Evolutionary conservation across 2,888 invertebrate genomes (phyloP), one percentile per base, ranked within the genome.

Genomic region (Caenorhabditis afra): DNA sequence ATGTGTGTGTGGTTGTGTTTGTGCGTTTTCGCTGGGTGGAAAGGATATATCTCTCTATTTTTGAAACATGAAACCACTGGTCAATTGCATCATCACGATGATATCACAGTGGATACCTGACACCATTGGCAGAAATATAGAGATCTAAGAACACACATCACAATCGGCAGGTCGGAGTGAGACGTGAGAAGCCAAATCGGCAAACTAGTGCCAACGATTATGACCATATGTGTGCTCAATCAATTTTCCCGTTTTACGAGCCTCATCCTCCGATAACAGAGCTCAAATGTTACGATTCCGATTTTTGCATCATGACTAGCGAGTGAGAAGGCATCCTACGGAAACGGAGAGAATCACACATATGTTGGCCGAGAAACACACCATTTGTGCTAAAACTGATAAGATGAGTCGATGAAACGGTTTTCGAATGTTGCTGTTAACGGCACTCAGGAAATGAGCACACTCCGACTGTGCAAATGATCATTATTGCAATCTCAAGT

Each of bases 141-240:
- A 73, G 58, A 73, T 73, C 73, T 73, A 73, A 73, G 73, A 73
- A 73, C 73, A 73, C 73, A 73, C 73, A 73, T 73, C 73, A 64
- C 52, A 29, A 11, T 18, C 12, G 22, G 44, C 20, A 29, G 52
- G 47, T 55, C 53, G 49, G 20, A 55, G 41, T 49, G 58, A 73
- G 58, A 64, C 64, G 73, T 64, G 64, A 64, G 64, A 37, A 50
- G 49, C 49, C n/a, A 49, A 62, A 71, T 62, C 29, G 49, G 71
- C 22, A 39, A 71, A 55, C 14, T 37, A 23, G 53, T 20, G 23
- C 29, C 47, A 23, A 23, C 62, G 62, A 55, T 71, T 71, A 71
- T 71, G 64, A 58, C 73, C 73, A 73, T 73, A 64, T 73, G 73
- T 67, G 67, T 73, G 64, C 44, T 44, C 58, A 73, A 64, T 73